These are phyloP conservation scores for Scatophagus argus DNA, from an alignment of 2,113 vertebrate species.

Conservation along the genomic window DNA sequence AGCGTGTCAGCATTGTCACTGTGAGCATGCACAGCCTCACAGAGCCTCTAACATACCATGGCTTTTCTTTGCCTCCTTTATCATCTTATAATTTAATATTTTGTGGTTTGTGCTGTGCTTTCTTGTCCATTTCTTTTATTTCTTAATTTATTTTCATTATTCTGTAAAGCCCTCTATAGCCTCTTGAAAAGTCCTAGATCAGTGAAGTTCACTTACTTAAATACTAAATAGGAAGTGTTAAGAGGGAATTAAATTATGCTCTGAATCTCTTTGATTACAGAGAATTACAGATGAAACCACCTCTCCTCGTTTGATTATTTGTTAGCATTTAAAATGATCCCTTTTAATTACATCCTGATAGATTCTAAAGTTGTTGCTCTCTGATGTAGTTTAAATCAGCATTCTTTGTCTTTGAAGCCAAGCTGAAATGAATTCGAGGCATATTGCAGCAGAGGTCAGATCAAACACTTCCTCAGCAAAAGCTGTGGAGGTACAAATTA, in stretches of 20 bases:
- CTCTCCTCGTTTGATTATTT: constrained; percentile 5
- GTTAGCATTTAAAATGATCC: constrained; percentile 1
- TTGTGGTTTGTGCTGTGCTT: too few species aligned
- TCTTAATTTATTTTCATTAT: neutral
- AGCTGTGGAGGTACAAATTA: constrained; percentile 22
- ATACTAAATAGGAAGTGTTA: neutral
- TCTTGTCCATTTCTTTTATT: neutral
- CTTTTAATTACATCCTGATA: constrained; percentile 9
- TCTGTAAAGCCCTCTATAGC: neutral
- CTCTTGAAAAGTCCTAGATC: neutral
- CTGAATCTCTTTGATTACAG: neutral
- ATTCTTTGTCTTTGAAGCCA: constrained; percentile 37
- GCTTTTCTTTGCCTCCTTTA: neutral
- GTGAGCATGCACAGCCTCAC: too few species aligned
- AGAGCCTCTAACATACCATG: too few species aligned
- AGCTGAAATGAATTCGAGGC: constrained; percentile 8
- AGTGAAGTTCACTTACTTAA: neutral
- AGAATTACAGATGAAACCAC: constrained; percentile 29
- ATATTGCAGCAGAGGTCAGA: constrained; percentile 24
- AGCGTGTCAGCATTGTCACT: too few species aligned
- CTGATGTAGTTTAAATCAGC: constrained; percentile 23
- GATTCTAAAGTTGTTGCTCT: neutral
- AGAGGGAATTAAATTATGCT: neutral
- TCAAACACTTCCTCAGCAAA: constrained; percentile 11
- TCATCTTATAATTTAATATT: too few species aligned